Evolutionary conservation across 2,113 vertebrate genomes (phyloP).

Genomic region (Varanus salvator): DNA sequence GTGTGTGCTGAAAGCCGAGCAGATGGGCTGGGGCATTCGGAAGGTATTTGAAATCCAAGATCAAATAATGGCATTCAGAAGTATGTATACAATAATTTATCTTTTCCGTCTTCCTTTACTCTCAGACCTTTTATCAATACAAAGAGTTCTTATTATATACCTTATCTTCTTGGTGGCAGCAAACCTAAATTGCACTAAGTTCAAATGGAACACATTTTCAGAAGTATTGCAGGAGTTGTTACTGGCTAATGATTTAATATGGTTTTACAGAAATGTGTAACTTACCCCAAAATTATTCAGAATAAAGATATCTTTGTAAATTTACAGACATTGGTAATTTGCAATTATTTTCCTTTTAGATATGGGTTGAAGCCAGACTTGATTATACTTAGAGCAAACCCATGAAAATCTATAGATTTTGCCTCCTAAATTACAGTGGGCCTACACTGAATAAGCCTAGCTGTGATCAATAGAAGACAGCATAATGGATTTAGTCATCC

Average conservation of each 20-base stretch:
- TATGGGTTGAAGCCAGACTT: accelerated
- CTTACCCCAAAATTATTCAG: constrained; percentile 10
- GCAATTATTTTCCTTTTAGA: background rate
- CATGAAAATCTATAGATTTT: background rate
- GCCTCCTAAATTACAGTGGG: background rate
- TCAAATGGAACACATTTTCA: constrained; percentile 46
- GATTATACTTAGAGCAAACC: background rate
- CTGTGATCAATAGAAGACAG: background rate
- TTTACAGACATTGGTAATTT: constrained; percentile 12
- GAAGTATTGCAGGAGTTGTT: constrained; percentile 54
- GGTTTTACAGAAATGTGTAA: constrained; percentile 54
- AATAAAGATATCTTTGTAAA: constrained; percentile 58
- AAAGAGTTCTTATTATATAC: constrained; percentile 23
- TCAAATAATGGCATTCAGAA: background rate
- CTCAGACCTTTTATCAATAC: background rate
- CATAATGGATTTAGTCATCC: background rate
- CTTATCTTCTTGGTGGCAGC: constrained; percentile 51
- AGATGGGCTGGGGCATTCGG: background rate
- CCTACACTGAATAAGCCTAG: background rate
- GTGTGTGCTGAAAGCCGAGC: too few relatives aligned
- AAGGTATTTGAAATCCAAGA: background rate
- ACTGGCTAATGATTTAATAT: constrained; percentile 52
- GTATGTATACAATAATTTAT: background rate
- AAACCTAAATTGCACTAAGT: constrained; percentile 48
- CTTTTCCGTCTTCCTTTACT: constrained; percentile 36